phyloP scores from a whole-genome alignment of 2,888 invertebrate species.

The Lasioglossum calceatum region DNA sequence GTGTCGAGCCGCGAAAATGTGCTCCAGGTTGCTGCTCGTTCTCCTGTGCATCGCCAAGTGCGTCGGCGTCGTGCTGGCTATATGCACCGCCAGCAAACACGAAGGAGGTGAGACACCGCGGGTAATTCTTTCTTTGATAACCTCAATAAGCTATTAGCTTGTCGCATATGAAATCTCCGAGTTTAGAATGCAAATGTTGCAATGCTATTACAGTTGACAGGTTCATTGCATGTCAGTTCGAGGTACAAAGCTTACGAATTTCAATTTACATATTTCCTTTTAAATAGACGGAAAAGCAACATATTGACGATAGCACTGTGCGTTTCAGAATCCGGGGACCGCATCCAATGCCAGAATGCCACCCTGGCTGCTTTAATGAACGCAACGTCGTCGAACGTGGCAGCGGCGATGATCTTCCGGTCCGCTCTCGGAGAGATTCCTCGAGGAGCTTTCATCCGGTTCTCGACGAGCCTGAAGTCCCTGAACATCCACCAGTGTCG shows the following conservation, averaged over 20 bases:
- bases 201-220: too few relatives aligned
- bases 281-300: too few relatives aligned
- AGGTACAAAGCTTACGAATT: too few relatives aligned
- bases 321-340: conserved; percentile 39
- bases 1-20: conserved; percentile 53
- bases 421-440: conserved; percentile 69
- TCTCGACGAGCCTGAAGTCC: conserved; percentile 61
- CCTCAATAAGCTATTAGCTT: too few relatives aligned
- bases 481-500: conserved; percentile 75
- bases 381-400: conserved; percentile 52
- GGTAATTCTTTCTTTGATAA: too few relatives aligned
- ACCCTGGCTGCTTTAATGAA: conserved; percentile 49
- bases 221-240: too few relatives aligned
- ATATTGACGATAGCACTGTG: too few relatives aligned
- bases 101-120: conserved; percentile 68
- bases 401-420: conserved; percentile 70
- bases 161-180: too few relatives aligned
- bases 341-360: conserved; percentile 73
- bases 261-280: too few relatives aligned
- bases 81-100: conserved; percentile 70
- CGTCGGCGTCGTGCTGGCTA: conserved; percentile 49
- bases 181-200: too few relatives aligned
- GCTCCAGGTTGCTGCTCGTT: conserved; percentile 39
- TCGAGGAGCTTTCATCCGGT: conserved; percentile 65
- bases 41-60: conserved; percentile 58